Conservation (phyloP, 1,140 invertebrate species). For the Olivierus martensii region DNA sequence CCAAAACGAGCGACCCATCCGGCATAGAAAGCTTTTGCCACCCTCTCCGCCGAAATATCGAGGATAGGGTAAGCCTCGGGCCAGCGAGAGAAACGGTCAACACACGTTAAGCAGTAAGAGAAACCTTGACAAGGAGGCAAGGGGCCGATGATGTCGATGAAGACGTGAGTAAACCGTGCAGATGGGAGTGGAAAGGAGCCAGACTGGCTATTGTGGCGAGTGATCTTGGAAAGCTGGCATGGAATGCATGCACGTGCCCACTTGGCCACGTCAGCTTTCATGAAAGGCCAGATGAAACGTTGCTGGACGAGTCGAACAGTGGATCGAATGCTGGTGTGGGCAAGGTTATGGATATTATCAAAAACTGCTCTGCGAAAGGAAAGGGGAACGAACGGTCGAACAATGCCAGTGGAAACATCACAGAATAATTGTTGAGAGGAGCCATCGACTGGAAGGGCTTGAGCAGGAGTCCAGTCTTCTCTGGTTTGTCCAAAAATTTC, state of each 20-base stretch:
- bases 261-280: background rate
- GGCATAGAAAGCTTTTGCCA: no score
- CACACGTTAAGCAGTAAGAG: no score
- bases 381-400: conserved; percentile 1
- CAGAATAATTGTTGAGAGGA: no score
- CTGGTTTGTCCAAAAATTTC: background rate
- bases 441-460: background rate
- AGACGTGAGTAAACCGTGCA: no score
- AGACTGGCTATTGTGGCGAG: no score
- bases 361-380: conserved; percentile 3
- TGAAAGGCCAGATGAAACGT: conserved; percentile 10
- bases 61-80: no score
- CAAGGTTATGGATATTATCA: background rate
- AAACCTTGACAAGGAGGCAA: no score
- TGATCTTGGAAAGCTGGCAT: conserved; percentile 10
- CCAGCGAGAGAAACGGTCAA: no score
- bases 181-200: no score
- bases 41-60: no score
- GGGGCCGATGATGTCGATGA: no score
- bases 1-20: no score
- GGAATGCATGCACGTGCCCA: conserved; percentile 1
- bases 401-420: background rate
- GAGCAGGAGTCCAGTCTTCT: background rate
- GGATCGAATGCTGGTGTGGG: conserved; percentile 1
- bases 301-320: background rate